Conservation (phyloP, 2,113 vertebrate species). For the Microtus richardsoni region DNA sequence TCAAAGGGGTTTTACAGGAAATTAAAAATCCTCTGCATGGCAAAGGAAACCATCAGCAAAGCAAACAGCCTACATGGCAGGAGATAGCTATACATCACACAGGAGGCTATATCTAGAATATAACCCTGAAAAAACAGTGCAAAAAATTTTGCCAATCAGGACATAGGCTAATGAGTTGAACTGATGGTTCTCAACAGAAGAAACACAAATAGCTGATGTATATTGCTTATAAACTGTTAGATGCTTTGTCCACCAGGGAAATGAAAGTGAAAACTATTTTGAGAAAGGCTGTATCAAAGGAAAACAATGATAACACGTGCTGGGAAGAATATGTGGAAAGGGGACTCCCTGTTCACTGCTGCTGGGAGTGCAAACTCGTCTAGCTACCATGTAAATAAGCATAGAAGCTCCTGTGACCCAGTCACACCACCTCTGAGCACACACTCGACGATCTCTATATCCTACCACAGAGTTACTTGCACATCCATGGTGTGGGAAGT, state of each 20-base stretch:
- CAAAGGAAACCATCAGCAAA: neutral
- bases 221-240: neutral
- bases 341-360: neutral
- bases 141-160: neutral
- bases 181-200: neutral
- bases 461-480: neutral
- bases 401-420: too few relatives aligned
- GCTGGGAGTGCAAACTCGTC: neutral
- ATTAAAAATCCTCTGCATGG: neutral
- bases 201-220: neutral
- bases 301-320: neutral
- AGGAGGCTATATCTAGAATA: neutral
- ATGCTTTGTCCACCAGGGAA: neutral
- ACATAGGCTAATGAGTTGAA: neutral
- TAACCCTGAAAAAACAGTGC: neutral
- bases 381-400: neutral
- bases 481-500: neutral
- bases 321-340: neutral
- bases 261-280: neutral
- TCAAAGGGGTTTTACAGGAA: neutral
- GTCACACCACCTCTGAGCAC: neutral
- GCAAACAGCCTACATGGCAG: neutral
- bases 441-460: neutral
- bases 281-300: neutral
- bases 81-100: neutral